phyloP scores from a whole-genome alignment of 2,113 vertebrate genomes.

The Micronycteris hirsuta region DNA sequence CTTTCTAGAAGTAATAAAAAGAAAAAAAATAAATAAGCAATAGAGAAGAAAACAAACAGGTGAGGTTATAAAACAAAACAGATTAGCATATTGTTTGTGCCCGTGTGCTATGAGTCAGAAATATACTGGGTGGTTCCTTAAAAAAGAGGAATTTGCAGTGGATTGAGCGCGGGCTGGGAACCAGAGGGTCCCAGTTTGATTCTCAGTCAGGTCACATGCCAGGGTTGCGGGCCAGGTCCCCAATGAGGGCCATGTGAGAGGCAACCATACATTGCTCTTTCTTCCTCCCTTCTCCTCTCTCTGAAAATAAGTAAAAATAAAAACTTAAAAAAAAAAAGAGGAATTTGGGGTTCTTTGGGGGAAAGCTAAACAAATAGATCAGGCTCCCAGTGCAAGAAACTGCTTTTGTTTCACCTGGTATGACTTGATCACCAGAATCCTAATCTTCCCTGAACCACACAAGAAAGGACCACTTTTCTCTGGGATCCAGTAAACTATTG shows the following conservation, averaged over 20 bases:
- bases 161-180: no score
- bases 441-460: not conserved
- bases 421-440: not conserved
- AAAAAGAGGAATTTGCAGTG: not conserved
- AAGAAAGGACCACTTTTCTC: not conserved
- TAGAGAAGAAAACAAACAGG: not conserved
- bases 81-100: not conserved
- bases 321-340: no score
- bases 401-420: not conserved
- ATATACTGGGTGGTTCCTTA: not conserved
- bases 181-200: no score
- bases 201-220: no score
- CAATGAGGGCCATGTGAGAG: no score
- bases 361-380: not conserved
- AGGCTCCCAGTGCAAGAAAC: not conserved
- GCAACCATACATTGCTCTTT: no score
- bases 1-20: constrained; percentile 6
- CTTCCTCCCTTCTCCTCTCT: no score
- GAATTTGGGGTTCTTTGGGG: not conserved
- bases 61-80: not conserved
- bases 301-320: no score
- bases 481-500: not conserved
- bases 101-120: not conserved
- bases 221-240: no score
- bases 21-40: not conserved